Conservation (phyloP, 1,140 invertebrate species). For the Drosophila nebulosa region DNA sequence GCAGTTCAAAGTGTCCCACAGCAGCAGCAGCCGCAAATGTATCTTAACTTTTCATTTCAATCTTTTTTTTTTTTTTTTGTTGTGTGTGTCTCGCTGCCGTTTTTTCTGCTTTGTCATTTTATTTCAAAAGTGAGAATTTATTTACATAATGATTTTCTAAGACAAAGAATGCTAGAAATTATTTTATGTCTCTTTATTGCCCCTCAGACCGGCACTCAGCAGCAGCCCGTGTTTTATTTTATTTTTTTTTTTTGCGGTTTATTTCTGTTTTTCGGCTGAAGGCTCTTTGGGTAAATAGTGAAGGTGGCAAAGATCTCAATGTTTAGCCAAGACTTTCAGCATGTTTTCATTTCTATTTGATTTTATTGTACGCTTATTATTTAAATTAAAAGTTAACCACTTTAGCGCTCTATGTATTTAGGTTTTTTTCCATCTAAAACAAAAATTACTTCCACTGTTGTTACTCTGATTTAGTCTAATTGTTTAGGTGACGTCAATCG, state of each 20-base stretch:
- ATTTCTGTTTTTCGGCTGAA: slow-evolving; percentile 11
- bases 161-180: slow-evolving; percentile 75
- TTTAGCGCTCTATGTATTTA: slow-evolving; percentile 35
- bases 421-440: slow-evolving; percentile 54
- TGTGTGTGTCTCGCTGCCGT: background rate
- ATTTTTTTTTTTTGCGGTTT: slow-evolving; percentile 9
- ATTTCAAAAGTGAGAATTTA: slow-evolving; percentile 76
- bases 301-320: slow-evolving; percentile 70
- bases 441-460: slow-evolving; percentile 1
- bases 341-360: slow-evolving; percentile 64
- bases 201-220: slow-evolving; percentile 5
- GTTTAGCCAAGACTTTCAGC: slow-evolving; percentile 59
- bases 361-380: slow-evolving; percentile 56
- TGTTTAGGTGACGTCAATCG: slow-evolving; percentile 72
- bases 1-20: slow-evolving; percentile 49
- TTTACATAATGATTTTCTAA: slow-evolving; percentile 75
- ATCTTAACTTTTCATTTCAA: slow-evolving; percentile 5
- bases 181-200: slow-evolving; percentile 73
- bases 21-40: slow-evolving; percentile 16
- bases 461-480: slow-evolving; percentile 56
- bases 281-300: slow-evolving; percentile 35
- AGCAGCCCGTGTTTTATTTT: background rate
- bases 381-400: slow-evolving; percentile 55
- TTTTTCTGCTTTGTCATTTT: slow-evolving; percentile 65
- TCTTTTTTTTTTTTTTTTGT: slow-evolving; percentile 7